Conservation (phyloP, 2,797 vertebrate species). For the Octomys mimax region DNA sequence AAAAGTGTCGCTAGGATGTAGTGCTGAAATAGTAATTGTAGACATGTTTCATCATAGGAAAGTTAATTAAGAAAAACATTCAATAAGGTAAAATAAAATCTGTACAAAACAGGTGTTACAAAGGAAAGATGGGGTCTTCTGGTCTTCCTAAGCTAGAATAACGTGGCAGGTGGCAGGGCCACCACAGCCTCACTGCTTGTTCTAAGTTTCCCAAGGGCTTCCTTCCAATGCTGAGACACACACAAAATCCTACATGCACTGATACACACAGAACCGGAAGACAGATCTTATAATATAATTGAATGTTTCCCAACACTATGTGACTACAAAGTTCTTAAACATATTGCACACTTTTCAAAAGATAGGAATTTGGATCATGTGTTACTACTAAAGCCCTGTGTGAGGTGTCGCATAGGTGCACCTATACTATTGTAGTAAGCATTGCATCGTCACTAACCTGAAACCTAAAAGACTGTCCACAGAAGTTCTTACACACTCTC, state of each 20-base stretch:
- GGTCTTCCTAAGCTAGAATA: neutral
- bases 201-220: neutral
- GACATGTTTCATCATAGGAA: neutral
- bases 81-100: neutral
- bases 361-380: neutral
- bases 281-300: neutral
- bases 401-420: neutral
- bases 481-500: neutral
- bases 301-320: neutral
- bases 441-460: neutral
- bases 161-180: neutral
- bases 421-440: no score
- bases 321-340: neutral
- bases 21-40: neutral
- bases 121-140: neutral
- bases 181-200: neutral
- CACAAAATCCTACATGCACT: neutral
- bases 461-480: neutral
- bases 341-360: neutral
- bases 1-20: neutral
- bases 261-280: neutral
- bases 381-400: rapidly evolving
- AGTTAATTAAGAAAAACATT: neutral
- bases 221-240: neutral
- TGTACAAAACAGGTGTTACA: neutral